A percentile compares a stretch with the other conserved stretches of the same genome.
Evolutionary conservation across 2,113 vertebrate species (phyloP).

Genomic region (Herpetotheres cachinnans): DNA sequence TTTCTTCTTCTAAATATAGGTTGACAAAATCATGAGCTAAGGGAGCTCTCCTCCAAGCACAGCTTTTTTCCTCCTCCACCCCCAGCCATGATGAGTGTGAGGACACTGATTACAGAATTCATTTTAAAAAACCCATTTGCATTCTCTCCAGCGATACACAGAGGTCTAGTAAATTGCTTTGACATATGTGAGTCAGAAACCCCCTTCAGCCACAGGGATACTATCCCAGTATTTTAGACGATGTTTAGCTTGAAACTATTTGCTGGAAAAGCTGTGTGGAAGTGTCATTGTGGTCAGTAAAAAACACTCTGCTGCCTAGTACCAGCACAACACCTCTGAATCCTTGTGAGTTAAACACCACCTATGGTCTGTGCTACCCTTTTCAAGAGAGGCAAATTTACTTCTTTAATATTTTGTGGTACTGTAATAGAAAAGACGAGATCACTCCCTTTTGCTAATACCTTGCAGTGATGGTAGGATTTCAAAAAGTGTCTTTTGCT

Average conservation of each 20-base stretch:
- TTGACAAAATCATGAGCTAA: neutral
- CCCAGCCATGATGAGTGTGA: neutral
- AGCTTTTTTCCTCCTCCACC: neutral
- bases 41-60: neutral
- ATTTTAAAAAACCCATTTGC: neutral
- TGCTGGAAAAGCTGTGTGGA: neutral
- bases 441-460: neutral
- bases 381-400: neutral
- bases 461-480: rapidly evolving
- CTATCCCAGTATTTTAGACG: neutral
- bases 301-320: neutral
- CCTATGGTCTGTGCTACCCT: neutral
- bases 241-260: neutral
- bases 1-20: neutral
- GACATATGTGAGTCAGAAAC: neutral
- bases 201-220: neutral
- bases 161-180: neutral
- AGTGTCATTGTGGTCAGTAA: neutral
- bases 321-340: neutral
- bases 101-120: neutral
- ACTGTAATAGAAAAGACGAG: neutral
- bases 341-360: neutral
- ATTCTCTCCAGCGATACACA: neutral
- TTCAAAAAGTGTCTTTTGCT: neutral
- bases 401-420: neutral